These are phyloP conservation scores for Lepidurus arcticus DNA, from an alignment of 1,140 invertebrate genomes.

Conservation along the genomic window DNA sequence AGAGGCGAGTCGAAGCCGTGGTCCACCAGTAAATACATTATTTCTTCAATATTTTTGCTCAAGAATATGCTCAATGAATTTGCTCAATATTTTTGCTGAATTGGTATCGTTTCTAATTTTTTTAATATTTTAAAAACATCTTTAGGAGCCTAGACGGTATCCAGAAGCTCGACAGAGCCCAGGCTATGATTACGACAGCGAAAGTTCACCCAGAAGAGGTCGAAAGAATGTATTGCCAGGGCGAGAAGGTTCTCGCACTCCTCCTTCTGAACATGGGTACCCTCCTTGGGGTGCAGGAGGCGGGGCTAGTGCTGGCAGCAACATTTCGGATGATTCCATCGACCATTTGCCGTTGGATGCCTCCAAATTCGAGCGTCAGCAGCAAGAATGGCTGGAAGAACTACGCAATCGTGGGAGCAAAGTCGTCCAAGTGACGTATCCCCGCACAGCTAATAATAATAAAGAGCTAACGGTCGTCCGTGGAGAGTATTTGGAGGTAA, in stretches of 20 bases:
- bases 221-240: constrained; percentile 39
- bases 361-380: constrained; percentile 48
- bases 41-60: not conserved
- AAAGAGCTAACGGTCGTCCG: constrained; percentile 93
- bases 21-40: not conserved
- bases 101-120: too few species aligned
- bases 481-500: constrained; percentile 90
- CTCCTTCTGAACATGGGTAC: constrained; percentile 28
- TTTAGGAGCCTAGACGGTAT: not conserved
- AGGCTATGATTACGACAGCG: constrained; percentile 49
- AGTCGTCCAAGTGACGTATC: constrained; percentile 89
- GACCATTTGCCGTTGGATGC: constrained; percentile 54
- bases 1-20: not conserved
- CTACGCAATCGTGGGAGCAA: constrained; percentile 66
- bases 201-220: constrained; percentile 48
- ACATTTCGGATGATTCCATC: constrained; percentile 70
- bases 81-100: not conserved
- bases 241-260: constrained; percentile 30
- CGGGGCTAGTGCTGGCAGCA: constrained; percentile 51
- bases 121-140: not conserved
- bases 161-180: constrained; percentile 42
- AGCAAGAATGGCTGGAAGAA: constrained; percentile 62
- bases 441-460: constrained; percentile 92
- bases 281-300: constrained; percentile 34
- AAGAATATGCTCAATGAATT: too few species aligned